phyloP scores from a whole-genome alignment of 2,113 vertebrate genomes.

The Accipiter cooperii region DNA sequence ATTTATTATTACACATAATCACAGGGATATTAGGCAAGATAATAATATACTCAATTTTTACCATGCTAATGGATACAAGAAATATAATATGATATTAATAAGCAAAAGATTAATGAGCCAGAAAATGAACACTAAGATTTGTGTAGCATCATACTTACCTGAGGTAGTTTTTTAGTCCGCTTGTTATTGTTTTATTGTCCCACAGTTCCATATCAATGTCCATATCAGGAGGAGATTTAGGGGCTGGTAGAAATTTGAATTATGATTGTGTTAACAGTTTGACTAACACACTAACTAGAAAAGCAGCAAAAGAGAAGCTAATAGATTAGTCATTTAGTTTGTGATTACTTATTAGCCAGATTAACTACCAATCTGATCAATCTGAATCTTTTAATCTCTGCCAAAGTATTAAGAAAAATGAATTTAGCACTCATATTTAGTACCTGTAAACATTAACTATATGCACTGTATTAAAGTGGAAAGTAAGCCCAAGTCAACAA shows the following conservation, averaged over 20 bases:
- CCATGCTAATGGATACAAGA: not conserved
- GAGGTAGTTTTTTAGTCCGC: slow-evolving; percentile 98
- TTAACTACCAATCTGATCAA: not conserved
- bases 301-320: not conserved
- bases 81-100: not conserved
- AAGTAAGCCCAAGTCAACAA: not conserved
- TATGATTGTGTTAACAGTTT: not conserved
- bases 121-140: not conserved
- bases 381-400: not conserved
- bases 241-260: slow-evolving; percentile 72
- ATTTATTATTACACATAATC: not conserved
- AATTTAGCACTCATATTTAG: not conserved
- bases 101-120: not conserved
- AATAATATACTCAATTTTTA: not conserved
- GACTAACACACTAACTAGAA: not conserved
- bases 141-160: slow-evolving; percentile 75
- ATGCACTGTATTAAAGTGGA: not conserved
- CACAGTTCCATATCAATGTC: slow-evolving; percentile 92
- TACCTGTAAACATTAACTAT: not conserved
- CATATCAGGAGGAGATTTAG: slow-evolving; percentile 88
- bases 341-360: not conserved
- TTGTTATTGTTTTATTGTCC: slow-evolving; percentile 98
- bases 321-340: not conserved
- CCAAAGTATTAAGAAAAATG: not conserved
- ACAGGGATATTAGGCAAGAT: not conserved